Conservation (phyloP, 2,888 invertebrate genomes). For the Aricia artaxerxes region DNA sequence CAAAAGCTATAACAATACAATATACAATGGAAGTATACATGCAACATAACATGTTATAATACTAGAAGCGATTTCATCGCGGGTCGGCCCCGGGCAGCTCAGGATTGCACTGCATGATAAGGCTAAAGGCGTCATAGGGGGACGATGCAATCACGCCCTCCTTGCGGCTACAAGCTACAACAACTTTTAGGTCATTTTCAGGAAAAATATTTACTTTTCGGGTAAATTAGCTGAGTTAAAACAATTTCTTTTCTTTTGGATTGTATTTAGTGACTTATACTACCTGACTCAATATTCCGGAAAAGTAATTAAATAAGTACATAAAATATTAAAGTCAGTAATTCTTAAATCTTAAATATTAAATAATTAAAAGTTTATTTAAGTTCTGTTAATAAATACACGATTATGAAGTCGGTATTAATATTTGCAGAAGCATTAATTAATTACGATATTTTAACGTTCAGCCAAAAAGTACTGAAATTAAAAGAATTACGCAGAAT, state of each 20-base stretch:
- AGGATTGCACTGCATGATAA: conserved; percentile 20
- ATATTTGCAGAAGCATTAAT: background rate
- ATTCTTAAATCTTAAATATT: no score
- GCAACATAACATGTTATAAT: background rate
- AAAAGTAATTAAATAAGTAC: no score
- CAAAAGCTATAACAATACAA: background rate
- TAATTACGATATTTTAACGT: background rate
- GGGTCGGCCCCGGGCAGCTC: background rate
- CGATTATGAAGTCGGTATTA: background rate
- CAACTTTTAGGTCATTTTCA: conserved; percentile 3
- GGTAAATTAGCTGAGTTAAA: no score
- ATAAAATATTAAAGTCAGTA: no score
- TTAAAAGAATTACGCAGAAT: background rate
- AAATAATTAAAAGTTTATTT: no score
- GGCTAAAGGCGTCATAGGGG: conserved; percentile 6
- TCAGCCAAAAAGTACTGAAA: background rate
- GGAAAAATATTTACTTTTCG: background rate
- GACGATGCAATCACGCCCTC: conserved; percentile 15
- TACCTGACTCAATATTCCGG: no score
- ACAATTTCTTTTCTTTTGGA: no score
- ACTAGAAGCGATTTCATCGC: background rate
- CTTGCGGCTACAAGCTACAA: background rate
- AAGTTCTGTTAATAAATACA: background rate
- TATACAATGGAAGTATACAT: conserved; percentile 37
- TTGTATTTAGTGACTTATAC: no score